Evolutionary conservation across 2,797 vertebrate genomes (phyloP).

Genomic region (Sylvilagus floridanus): DNA sequence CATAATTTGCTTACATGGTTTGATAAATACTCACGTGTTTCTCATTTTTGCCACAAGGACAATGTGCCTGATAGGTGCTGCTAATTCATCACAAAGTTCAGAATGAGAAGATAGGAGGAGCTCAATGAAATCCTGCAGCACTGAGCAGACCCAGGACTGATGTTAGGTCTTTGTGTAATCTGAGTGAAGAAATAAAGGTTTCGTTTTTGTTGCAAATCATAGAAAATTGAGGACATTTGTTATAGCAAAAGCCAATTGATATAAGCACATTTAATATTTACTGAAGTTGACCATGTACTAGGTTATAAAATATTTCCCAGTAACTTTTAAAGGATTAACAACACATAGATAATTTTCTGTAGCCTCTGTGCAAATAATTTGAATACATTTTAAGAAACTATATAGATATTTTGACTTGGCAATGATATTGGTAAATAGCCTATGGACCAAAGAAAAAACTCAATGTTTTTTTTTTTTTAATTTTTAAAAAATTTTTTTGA

Average conservation of each 20-base stretch:
- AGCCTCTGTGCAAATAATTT: background rate
- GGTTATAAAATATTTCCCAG: background rate
- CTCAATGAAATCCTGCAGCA: background rate
- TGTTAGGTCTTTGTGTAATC: background rate
- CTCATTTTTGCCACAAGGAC: background rate
- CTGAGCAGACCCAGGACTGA: accelerated
- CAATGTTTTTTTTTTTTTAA: no score
- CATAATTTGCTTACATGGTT: background rate
- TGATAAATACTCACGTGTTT: background rate
- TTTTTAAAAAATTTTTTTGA: no score
- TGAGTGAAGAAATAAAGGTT: background rate
- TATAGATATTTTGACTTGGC: background rate
- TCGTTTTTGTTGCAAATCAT: background rate
- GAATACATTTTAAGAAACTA: background rate
- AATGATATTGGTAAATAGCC: background rate
- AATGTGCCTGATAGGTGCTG: background rate
- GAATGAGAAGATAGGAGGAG: background rate
- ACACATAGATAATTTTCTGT: background rate
- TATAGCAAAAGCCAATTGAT: background rate
- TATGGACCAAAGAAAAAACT: background rate
- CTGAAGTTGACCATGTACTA: background rate
- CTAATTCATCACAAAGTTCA: background rate
- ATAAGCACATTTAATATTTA: background rate
- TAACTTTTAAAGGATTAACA: background rate
- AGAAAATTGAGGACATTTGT: background rate